Evolutionary conservation across 2,797 vertebrate genomes (phyloP).

Genomic region (Siniperca undulata): DNA sequence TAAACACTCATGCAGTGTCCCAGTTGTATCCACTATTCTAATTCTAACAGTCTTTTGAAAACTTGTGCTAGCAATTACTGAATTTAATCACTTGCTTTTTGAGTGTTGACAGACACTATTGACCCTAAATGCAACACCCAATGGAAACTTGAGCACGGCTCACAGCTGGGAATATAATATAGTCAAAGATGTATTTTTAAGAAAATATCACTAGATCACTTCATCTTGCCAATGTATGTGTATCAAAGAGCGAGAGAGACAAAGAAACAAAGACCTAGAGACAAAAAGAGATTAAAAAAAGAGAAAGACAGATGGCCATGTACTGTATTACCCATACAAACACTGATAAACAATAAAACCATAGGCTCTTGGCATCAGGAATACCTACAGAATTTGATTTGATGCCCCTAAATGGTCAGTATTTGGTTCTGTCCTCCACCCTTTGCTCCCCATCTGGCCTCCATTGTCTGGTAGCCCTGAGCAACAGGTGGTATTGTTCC

Average conservation of each 20-base stretch:
- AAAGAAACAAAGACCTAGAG: conserved; percentile 34
- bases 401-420: conserved; percentile 52
- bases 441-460: conserved; percentile 78
- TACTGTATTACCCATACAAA: conserved; percentile 47
- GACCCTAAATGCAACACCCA: not conserved
- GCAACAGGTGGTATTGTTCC: conserved; percentile 81
- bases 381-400: conserved; percentile 64
- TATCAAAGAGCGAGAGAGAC: conserved; percentile 25
- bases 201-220: not conserved
- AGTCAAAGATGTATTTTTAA: not conserved
- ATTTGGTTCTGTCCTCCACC: conserved; percentile 64
- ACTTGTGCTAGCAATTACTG: not conserved
- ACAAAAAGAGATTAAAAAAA: conserved; percentile 23
- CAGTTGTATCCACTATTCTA: not conserved
- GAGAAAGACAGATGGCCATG: conserved; percentile 52
- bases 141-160: not conserved
- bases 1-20: not conserved
- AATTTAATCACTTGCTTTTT: not conserved
- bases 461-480: conserved; percentile 71
- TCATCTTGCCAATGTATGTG: conserved; percentile 5
- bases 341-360: conserved; percentile 59
- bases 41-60: not conserved
- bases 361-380: conserved; percentile 61
- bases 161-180: not conserved
- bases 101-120: not conserved